Base-by-base conservation (phyloP, 2,888 invertebrate species). In the Blastobasis adustella region DNA sequence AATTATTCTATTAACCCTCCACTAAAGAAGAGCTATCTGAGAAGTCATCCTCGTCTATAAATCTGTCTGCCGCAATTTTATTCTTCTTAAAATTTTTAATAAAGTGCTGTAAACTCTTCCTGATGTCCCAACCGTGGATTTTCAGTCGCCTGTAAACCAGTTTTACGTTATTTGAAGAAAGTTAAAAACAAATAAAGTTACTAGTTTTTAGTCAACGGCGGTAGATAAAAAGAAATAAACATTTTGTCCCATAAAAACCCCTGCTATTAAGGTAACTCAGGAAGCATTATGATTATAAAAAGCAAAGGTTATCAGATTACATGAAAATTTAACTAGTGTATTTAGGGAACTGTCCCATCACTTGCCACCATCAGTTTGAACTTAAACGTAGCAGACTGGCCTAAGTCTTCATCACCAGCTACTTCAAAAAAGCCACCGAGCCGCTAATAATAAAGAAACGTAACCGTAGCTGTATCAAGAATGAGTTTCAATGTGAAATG, bases 51-150 rank as follows among this genome's bases (percentile, higher is more conserved):
- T 71, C 70, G 23, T 76, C 74, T 5, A 66, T 54, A 53, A 80
- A 79, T 51, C 61, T 65, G 9, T 79, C 72, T 1, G 54, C 36
- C 3, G 67, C 40, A 7, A 82, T 54, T 37, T 56, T 65, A 39
- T 78, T 63, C 0, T 38, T 51, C 40, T 56, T 66, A 6, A 76
- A 37, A 47, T 86, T 76, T 0, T 47, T 40, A 7, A 59, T 37
- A 46, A 84, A 76, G 5, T 64, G 53, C 48, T 60, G 58, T 9
- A 85, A 23, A 0, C 83, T 74, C 41, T 58, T 63, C 45, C 62
- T 67, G 36, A 87, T 56, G 55, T 86, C 79, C 84, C 86, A 87
- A 46, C 68, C 58, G 37, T 73, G 63, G 4, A 64, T 56, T 44
- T 64, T 65, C 1, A 87, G 64, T 5, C 80, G 78, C 6, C 87